Percentiles rank a stretch among this genome's conserved stretches.
phyloP scores from a whole-genome alignment of 2,888 invertebrate species.

The Andrena minutula region DNA sequence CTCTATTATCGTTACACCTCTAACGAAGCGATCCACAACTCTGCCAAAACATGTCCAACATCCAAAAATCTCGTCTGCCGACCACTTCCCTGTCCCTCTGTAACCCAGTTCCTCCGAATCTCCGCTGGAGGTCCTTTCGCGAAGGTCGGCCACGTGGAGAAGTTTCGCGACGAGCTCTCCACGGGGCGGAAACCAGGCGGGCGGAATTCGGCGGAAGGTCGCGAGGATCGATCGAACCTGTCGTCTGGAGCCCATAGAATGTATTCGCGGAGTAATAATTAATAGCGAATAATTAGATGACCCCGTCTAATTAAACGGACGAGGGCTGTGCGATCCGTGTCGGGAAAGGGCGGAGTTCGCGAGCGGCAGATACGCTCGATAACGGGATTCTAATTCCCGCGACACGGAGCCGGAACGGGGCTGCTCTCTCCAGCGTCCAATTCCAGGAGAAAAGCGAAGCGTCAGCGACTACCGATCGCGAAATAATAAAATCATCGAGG shows the following conservation, averaged over 20 bases:
- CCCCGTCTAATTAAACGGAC: background rate
- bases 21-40: background rate
- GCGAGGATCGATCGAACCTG: conserved; percentile 25
- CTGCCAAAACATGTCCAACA: no score
- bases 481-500: conserved; percentile 35
- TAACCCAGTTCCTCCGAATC: conserved; percentile 18
- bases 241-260: conserved; percentile 2
- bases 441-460: background rate
- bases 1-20: background rate
- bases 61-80: no score
- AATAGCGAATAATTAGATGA: no score
- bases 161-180: conserved; percentile 18
- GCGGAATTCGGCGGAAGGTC: conserved; percentile 44
- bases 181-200: background rate
- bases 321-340: background rate
- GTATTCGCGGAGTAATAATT: background rate
- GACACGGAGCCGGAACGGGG: conserved; percentile 3
- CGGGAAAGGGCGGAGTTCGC: background rate
- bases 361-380: conserved; percentile 1
- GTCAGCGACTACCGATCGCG: conserved; percentile 32
- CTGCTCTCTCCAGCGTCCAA: background rate
- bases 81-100: background rate
- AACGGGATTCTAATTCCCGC: conserved; percentile 3
- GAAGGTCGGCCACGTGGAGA: conserved; percentile 41
- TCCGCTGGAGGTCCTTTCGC: conserved; percentile 27